phyloP scores from a whole-genome alignment of 2,888 invertebrate genomes.

The Fabriciana adippe region DNA sequence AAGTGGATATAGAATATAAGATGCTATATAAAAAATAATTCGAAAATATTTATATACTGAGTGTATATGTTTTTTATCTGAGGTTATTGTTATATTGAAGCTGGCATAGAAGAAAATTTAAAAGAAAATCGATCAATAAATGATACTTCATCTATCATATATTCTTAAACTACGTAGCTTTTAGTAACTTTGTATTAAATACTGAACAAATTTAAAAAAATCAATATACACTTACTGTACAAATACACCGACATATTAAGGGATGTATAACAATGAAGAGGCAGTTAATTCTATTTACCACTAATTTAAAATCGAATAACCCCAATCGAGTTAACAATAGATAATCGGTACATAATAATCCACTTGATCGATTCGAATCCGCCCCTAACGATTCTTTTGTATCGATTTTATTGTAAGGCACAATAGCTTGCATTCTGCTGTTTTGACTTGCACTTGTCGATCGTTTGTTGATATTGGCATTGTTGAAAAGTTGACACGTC shows the following conservation, averaged over 20 bases:
- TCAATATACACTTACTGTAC: constrained; percentile 1
- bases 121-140: too few species aligned
- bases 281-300: constrained; percentile 23
- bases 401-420: constrained; percentile 35
- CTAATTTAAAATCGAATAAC: constrained; percentile 41
- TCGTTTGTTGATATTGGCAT: constrained; percentile 17
- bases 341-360: constrained; percentile 45
- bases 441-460: constrained; percentile 39
- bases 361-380: constrained; percentile 69
- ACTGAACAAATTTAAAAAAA: constrained; percentile 9
- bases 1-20: too few species aligned
- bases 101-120: too few species aligned
- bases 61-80: too few species aligned
- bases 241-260: constrained; percentile 10
- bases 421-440: constrained; percentile 33
- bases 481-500: constrained; percentile 14
- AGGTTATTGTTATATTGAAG: too few species aligned
- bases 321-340: constrained; percentile 52
- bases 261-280: constrained; percentile 11
- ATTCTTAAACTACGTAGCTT: too few species aligned
- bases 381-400: constrained; percentile 57
- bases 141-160: too few species aligned
- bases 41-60: too few species aligned
- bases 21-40: too few species aligned
- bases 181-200: too few species aligned